Evolutionary conservation across 2,888 invertebrate genomes (phyloP).

Genomic region (Mantis religiosa): DNA sequence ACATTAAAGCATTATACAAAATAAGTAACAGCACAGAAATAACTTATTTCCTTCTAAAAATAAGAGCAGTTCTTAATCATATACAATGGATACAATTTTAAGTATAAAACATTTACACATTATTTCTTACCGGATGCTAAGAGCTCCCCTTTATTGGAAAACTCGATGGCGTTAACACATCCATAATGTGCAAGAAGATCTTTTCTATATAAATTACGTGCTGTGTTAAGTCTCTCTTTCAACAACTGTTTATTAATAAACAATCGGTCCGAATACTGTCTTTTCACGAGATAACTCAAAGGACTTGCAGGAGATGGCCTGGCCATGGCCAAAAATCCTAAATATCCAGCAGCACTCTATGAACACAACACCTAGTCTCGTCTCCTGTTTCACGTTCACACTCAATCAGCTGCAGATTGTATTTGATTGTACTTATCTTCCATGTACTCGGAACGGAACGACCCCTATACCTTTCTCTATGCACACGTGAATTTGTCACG

Average conservation of each 20-base stretch:
- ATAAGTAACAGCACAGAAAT: not conserved
- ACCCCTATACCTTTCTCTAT: not conserved
- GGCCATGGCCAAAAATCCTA: conserved; percentile 41
- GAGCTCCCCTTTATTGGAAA: conserved; percentile 81
- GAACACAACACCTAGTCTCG: not conserved
- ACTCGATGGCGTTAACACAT: conserved; percentile 95
- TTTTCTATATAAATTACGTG: conserved; percentile 74
- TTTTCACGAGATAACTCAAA: conserved; percentile 54
- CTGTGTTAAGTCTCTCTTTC: conserved; percentile 57
- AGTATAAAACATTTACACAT: not conserved
- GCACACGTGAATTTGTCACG: not conserved
- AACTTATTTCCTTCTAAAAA: not conserved
- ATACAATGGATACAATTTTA: not conserved
- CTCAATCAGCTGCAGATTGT: conserved; percentile 22
- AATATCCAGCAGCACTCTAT: not conserved
- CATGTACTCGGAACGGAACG: not conserved
- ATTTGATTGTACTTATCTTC: not conserved
- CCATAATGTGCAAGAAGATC: conserved; percentile 88
- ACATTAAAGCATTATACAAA: not conserved
- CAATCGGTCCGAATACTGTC: conserved; percentile 58
- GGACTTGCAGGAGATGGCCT: conserved; percentile 53
- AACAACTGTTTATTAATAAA: conserved; percentile 56
- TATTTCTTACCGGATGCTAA: conserved; percentile 75
- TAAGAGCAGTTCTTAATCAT: not conserved
- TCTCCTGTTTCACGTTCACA: conserved; percentile 14